Conservation (phyloP, 2,113 vertebrate species). For the Camelus bactrianus region DNA sequence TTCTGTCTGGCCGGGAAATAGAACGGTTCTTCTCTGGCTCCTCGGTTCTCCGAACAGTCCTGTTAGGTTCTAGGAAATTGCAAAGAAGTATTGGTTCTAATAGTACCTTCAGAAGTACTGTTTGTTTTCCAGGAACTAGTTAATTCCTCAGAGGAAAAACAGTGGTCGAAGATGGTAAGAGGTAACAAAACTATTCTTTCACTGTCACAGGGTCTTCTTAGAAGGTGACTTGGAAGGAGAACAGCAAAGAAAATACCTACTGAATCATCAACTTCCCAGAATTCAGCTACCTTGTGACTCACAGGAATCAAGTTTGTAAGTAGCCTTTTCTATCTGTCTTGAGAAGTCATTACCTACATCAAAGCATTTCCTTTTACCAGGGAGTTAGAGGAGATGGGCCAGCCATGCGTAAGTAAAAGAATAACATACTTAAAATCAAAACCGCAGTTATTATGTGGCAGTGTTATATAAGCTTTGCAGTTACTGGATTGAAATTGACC, state of each 20-base stretch:
- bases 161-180: not conserved
- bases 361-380: not conserved
- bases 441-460: not conserved
- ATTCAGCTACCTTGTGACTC: not conserved
- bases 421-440: conserved; percentile 4
- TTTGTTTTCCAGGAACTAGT: conserved; percentile 63
- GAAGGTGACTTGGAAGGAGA: conserved; percentile 25
- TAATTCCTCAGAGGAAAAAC: not conserved
- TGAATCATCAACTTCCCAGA: conserved; percentile 50
- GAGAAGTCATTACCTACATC: conserved; percentile 38
- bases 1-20: not conserved
- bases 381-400: not conserved
- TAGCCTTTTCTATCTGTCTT: not conserved
- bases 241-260: not conserved
- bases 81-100: not conserved
- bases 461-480: not conserved
- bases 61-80: conserved; percentile 38
- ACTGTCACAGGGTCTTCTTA: conserved; percentile 21
- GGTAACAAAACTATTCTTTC: not conserved
- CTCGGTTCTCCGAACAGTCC: not conserved
- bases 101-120: not conserved
- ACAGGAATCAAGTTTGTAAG: not conserved
- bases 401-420: not conserved
- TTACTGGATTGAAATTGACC: not conserved
- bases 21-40: not conserved